Evolutionary conservation across 2,888 invertebrate species (phyloP).

Genomic region (Eupithecia tripunctaria): DNA sequence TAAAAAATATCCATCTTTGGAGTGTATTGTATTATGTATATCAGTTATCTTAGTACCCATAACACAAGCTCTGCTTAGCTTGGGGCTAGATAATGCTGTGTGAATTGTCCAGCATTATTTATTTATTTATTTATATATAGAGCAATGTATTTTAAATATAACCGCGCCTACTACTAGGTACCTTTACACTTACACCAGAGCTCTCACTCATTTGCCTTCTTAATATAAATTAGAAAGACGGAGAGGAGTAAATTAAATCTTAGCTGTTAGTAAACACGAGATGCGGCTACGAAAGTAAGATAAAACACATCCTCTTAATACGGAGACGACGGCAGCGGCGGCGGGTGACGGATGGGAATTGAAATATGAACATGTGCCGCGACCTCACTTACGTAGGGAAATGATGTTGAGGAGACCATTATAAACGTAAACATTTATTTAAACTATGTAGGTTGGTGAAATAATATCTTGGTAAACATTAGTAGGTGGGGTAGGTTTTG

Average conservation of each 20-base stretch:
- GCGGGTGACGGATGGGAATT: slow-evolving; percentile 8
- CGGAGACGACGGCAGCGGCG: neutral
- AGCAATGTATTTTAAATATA: neutral
- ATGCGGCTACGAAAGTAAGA: slow-evolving; percentile 4
- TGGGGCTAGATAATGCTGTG: too few species aligned
- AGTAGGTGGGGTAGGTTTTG: too few species aligned
- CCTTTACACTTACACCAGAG: neutral
- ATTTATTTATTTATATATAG: too few species aligned
- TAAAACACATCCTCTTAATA: slow-evolving; percentile 9
- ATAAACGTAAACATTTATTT: neutral
- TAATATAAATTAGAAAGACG: slow-evolving; percentile 1
- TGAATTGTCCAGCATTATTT: too few species aligned
- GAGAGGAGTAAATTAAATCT: slow-evolving; percentile 4
- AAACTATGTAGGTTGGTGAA: neutral
- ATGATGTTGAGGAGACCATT: neutral
- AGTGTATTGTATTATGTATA: too few species aligned
- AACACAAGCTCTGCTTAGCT: too few species aligned
- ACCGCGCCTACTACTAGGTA: neutral
- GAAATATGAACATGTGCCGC: neutral
- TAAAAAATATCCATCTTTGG: too few species aligned
- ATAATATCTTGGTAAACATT: too few species aligned
- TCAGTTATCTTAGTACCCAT: too few species aligned
- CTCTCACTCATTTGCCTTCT: neutral
- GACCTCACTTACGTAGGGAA: neutral
- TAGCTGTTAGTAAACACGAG: slow-evolving; percentile 2